Conservation (phyloP, 2,797 vertebrate genomes). For the Rhadinocentrus ornatus region DNA sequence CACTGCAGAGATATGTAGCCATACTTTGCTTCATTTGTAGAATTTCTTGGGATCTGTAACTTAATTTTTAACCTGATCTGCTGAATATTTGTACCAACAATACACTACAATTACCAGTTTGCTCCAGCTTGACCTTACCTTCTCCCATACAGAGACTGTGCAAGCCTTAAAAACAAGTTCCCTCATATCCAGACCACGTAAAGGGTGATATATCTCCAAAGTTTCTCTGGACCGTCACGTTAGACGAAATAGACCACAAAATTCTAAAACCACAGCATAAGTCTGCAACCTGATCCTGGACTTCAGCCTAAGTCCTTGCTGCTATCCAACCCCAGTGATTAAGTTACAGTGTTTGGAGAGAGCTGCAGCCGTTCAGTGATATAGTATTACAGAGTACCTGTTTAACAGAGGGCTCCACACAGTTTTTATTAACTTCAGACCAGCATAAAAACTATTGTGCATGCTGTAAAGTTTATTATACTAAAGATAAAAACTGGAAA, state of each 20-base stretch:
- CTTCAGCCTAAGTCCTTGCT: conserved; percentile 64
- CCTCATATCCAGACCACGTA: conserved; percentile 77
- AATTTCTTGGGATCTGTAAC: neutral
- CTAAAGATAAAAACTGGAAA: conserved; percentile 35
- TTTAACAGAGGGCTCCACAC: conserved; percentile 45
- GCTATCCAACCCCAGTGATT: conserved; percentile 77
- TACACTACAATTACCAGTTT: neutral
- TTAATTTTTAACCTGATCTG: conserved; percentile 3
- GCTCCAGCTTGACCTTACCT: conserved; percentile 74
- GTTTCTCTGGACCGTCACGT: conserved; percentile 29
- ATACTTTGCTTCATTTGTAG: neutral
- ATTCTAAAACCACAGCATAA: conserved; percentile 50
- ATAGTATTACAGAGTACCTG: conserved; percentile 35
- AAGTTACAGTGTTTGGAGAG: conserved; percentile 70
- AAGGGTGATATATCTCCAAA: conserved; percentile 13
- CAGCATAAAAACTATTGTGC: conserved; percentile 5
- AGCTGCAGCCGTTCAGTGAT: conserved; percentile 53
- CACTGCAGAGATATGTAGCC: neutral
- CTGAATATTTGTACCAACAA: conserved; percentile 7
- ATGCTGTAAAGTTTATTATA: conserved; percentile 22
- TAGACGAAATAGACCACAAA: conserved; percentile 29
- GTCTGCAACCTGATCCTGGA: conserved; percentile 77
- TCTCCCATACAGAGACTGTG: conserved; percentile 83
- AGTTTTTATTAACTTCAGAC: conserved; percentile 44
- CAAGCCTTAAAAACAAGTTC: conserved; percentile 83